Base-by-base conservation (phyloP, 2,888 invertebrate species). In the Pterobdella sp. region DNA sequence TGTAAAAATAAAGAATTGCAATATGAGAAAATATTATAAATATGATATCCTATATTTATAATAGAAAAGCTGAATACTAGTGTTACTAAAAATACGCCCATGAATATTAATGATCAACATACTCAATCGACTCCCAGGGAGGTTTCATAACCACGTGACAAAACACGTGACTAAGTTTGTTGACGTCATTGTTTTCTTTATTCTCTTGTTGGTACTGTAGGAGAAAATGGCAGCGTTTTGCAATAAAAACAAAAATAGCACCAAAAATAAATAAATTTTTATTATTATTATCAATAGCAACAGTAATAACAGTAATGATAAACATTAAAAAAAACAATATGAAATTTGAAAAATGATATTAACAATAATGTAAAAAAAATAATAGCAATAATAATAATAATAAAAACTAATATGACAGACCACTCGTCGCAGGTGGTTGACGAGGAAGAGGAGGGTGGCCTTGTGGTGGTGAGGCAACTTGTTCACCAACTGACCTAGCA, bases 91-190 rank as follows among this genome's bases (percentile, higher is more conserved):
- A 64, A 10, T 29, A 10, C 10, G 26, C 64, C 14, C 18, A 34
- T 14, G 52, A 14, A n/a, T 26, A 29, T 65, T 7, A 34, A n/a
- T 18, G 32, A 34, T 4, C 4, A 22, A 77, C 77, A 75, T 36
- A 77, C 77, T 77, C 76, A 63, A 90, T 90, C 79, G 88, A 86
- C 65, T 90, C 89, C 90, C 90, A 90, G 7, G 89, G 89, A 29
- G 90, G 90, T 75, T 90, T 85, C 64, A 90, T 84, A 69, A 91
- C 85, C 78, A 90, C 88, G 81, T 90, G 88, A 83, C 89, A 89
- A 79, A 90, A 87, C 67, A 88, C 88, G 84, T 90, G 89, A 69
- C 89, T 86, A 72, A 90, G 49, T 42, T 42, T 14, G 22, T 42
- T 42, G 49, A 42, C 49, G 49, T 42, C 22, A 42, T 14, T 42